Percentiles rank a stretch among this genome's conserved stretches.
phyloP scores from a whole-genome alignment of 1,140 invertebrate species.

The Drosophila sturtevanti region DNA sequence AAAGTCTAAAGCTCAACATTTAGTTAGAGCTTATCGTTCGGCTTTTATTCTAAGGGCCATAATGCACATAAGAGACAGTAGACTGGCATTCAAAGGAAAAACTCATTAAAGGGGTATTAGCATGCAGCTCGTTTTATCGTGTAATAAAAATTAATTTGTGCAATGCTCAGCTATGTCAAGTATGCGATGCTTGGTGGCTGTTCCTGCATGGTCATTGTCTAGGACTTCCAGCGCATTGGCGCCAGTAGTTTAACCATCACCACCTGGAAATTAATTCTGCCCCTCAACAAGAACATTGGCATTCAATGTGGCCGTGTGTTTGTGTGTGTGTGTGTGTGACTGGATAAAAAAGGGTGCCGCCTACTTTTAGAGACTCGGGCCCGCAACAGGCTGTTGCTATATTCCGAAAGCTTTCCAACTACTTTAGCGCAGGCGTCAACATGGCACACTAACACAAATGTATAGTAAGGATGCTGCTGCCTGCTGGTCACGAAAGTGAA shows the following conservation, averaged over 20 bases:
- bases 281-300: slow-evolving; percentile 4
- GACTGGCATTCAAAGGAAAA: slow-evolving; percentile 26
- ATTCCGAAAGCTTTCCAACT: slow-evolving; percentile 1
- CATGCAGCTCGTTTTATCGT: slow-evolving; percentile 61
- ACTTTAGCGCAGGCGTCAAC: slow-evolving; percentile 52
- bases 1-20: slow-evolving; percentile 60
- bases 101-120: slow-evolving; percentile 74
- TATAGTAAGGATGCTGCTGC: slow-evolving; percentile 28
- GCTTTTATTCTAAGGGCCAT: slow-evolving; percentile 27
- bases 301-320: not conserved
- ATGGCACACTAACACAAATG: slow-evolving; percentile 75
- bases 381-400: slow-evolving; percentile 72
- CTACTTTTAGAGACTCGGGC: slow-evolving; percentile 15
- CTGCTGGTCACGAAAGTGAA: slow-evolving; percentile 69
- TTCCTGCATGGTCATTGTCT: slow-evolving; percentile 61
- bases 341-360: slow-evolving; percentile 29
- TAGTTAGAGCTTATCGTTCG: slow-evolving; percentile 35
- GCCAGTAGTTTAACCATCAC: slow-evolving; percentile 12
- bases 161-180: slow-evolving; percentile 46
- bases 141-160: slow-evolving; percentile 61
- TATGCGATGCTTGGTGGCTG: slow-evolving; percentile 16
- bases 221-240: slow-evolving; percentile 63
- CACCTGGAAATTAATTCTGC: slow-evolving; percentile 40
- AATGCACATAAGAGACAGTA: slow-evolving; percentile 7
- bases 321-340: not conserved